Evolutionary conservation across 2,888 invertebrate genomes (phyloP).

Genomic region (Stenurella melanura): DNA sequence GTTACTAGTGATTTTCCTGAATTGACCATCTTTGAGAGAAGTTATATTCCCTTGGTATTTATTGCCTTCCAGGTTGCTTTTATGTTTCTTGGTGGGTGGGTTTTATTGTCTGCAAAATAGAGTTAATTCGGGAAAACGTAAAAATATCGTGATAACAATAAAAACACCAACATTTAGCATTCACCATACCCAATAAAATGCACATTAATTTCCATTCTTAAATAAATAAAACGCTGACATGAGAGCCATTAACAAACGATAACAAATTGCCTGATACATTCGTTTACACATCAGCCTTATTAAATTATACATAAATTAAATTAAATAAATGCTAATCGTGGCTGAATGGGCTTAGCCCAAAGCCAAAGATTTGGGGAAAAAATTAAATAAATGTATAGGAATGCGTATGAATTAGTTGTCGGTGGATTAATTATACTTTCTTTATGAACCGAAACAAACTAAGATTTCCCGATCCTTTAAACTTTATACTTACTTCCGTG

Average conservation of each 20-base stretch:
- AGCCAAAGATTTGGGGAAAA: too few species aligned
- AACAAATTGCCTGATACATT: background rate
- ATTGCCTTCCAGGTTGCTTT: background rate
- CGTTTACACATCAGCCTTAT: background rate
- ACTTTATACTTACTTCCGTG: too few species aligned
- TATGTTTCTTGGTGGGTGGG: background rate
- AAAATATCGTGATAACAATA: background rate
- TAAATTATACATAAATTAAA: background rate
- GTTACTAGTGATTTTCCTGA: slow-evolving; percentile 5
- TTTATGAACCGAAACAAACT: too few species aligned
- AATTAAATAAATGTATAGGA: too few species aligned
- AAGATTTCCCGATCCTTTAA: too few species aligned
- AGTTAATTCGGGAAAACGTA: slow-evolving; percentile 2
- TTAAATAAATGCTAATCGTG: too few species aligned
- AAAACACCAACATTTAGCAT: slow-evolving; percentile 23
- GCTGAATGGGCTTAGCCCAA: too few species aligned
- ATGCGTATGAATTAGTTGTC: background rate
- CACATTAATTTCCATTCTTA: slow-evolving; percentile 14
- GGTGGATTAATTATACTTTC: too few species aligned
- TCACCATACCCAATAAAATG: slow-evolving; percentile 11
- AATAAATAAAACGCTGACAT: background rate
- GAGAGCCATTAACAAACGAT: background rate
- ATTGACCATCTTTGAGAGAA: slow-evolving; percentile 6
- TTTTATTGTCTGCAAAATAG: slow-evolving; percentile 31
- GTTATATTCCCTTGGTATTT: background rate